Percentiles rank a stretch among this genome's conserved stretches.
phyloP scores from a whole-genome alignment of 2,113 vertebrate genomes.

The Takifugu flavidus region DNA sequence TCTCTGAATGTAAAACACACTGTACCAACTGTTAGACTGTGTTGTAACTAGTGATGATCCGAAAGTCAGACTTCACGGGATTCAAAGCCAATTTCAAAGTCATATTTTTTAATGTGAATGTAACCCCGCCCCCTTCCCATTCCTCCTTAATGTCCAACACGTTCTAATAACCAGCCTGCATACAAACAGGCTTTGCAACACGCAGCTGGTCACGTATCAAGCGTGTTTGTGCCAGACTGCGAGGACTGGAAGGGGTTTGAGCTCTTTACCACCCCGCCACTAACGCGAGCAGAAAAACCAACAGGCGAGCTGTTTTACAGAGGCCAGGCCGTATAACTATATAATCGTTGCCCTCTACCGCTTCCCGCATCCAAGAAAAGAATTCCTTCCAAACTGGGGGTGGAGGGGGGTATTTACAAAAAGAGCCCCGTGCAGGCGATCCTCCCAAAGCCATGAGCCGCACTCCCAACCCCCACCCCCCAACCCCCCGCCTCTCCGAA shows the following conservation, averaged over 20 bases:
- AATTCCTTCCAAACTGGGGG: constrained; percentile 51
- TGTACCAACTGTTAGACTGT: constrained; percentile 2
- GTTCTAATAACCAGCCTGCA: constrained; percentile 40
- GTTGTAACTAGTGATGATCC: background rate
- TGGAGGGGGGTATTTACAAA: constrained; percentile 24
- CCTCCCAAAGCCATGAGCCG: constrained; percentile 48
- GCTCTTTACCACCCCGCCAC: constrained; percentile 27
- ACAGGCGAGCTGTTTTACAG: constrained; percentile 53
- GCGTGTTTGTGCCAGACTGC: constrained; percentile 37
- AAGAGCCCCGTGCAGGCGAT: constrained; percentile 46
- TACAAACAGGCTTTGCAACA: constrained; percentile 52
- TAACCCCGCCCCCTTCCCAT: no score
- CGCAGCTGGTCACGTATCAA: constrained; percentile 32
- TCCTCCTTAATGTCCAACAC: no score
- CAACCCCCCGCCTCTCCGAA: constrained; percentile 44
- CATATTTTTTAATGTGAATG: no score
- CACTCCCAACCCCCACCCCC: constrained; percentile 27
- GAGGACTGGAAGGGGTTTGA: constrained; percentile 33
- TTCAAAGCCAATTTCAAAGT: no score
- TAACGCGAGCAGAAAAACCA: constrained; percentile 54
- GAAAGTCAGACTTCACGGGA: no score
- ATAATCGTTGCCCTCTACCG: constrained; percentile 52
- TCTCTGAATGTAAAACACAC: constrained; percentile 20
- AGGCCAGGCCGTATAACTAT: constrained; percentile 51
- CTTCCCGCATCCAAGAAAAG: constrained; percentile 55